phyloP scores from a whole-genome alignment of 2,797 vertebrate species.

The Oceanodroma leucorhoa region DNA sequence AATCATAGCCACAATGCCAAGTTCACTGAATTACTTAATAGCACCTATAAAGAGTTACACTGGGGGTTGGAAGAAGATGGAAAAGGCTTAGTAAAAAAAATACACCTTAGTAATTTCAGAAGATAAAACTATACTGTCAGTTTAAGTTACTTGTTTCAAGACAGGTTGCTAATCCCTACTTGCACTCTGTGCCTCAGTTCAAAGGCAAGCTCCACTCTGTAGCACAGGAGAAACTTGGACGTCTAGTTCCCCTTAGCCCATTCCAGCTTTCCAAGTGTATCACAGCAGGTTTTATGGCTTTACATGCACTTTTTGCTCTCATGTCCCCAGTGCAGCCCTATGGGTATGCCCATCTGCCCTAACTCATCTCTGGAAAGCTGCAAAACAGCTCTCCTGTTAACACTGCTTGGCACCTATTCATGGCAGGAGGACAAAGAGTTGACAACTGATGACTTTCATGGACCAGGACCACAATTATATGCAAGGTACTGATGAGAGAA shows the following conservation, averaged over 20 bases:
- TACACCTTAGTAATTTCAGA: not conserved
- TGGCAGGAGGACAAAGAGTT: not conserved
- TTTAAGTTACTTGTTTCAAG: not conserved
- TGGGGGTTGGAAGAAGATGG: not conserved
- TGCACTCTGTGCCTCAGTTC: not conserved
- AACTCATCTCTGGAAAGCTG: not conserved
- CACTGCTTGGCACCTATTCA: not conserved
- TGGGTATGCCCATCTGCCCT: not conserved
- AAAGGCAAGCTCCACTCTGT: not conserved
- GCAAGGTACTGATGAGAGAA: not conserved
- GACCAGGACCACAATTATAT: not conserved
- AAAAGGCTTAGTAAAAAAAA: not conserved
- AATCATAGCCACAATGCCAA: not conserved
- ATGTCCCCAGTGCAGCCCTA: not conserved
- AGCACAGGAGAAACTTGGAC: not conserved
- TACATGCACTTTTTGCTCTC: not conserved
- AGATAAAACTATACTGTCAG: not conserved
- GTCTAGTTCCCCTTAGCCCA: not conserved
- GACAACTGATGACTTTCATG: not conserved
- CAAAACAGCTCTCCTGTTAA: not conserved
- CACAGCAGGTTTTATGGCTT: not conserved
- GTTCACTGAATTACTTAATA: not conserved
- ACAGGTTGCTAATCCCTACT: not conserved
- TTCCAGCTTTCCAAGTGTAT: not conserved
- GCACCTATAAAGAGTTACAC: not conserved